A percentile compares a stretch with the other conserved stretches of the same genome.
Conservation (phyloP, 2,888 invertebrate genomes). For the Axea sp. region DNA sequence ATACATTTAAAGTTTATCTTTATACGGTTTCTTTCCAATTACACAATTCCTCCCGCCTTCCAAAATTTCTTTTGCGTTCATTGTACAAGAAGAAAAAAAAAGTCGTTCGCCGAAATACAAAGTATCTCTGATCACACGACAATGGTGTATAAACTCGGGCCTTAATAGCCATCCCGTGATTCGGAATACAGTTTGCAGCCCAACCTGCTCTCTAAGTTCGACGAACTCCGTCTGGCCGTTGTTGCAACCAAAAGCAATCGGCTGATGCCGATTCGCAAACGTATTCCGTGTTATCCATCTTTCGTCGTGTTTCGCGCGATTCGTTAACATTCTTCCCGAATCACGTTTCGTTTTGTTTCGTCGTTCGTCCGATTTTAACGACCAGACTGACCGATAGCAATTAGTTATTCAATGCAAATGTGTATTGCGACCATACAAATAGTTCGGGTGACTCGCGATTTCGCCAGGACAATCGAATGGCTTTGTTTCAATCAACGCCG, state of each 20-base stretch:
- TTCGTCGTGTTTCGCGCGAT: constrained; percentile 70
- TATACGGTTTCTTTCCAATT: constrained; percentile 5
- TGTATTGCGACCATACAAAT: background rate
- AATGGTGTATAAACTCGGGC: constrained; percentile 43
- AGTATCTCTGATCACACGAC: constrained; percentile 38
- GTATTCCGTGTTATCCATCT: constrained; percentile 70
- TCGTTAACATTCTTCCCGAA: constrained; percentile 76
- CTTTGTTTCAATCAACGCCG: constrained; percentile 43
- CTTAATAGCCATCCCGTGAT: constrained; percentile 36
- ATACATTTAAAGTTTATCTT: no score
- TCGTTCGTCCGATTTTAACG: constrained; percentile 50
- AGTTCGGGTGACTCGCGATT: constrained; percentile 29
- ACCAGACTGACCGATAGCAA: constrained; percentile 23
- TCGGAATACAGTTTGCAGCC: constrained; percentile 45
- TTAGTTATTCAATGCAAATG: constrained; percentile 52
- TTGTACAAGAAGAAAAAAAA: background rate
- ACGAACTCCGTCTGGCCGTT: constrained; percentile 46
- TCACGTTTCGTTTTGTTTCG: constrained; percentile 63
- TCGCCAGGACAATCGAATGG: constrained; percentile 19
- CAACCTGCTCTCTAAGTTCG: constrained; percentile 46
- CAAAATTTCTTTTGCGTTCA: background rate
- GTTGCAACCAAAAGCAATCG: constrained; percentile 55
- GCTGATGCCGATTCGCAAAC: constrained; percentile 42
- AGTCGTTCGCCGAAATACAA: constrained; percentile 7
- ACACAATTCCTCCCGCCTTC: constrained; percentile 1